Base-by-base conservation (phyloP, 2,888 invertebrate genomes). In the Helicoverpa assulta region DNA sequence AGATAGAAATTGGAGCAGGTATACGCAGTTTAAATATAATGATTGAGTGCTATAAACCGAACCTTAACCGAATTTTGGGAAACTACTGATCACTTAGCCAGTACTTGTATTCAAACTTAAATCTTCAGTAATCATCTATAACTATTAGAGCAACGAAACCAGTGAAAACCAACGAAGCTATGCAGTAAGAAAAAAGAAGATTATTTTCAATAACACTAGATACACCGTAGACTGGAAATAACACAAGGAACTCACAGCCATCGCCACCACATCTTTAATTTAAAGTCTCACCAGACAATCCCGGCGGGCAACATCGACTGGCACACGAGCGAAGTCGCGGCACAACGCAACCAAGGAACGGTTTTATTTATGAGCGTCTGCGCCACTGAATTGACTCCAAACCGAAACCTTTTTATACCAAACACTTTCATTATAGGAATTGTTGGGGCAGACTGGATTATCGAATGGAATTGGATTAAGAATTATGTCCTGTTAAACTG, bases 351-450 rank as follows among this genome's bases (percentile, higher is more conserved):
- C 53, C 37, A 70, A 63, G 66, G 70, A 75, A 56, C 61, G 63
- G 70, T 47, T 80, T 77, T 77, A 77, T 77, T 77, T 77, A 80
- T 77, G 76, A 77, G 70, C 62, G 80, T 80, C 76, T 80, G 76
- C 47, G 50, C 47, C 33, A 2, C 54, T 12, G 43, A 16, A 63
- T 66, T 51, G 62, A 59, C 47, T 66, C 47, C 70, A n/a, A 50
- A 58, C 60, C 54, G 53, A 55, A 29, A 76, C 69, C 53, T 80
- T 63, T 50, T 60, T 80, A 70, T 70, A 64, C 66, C 51, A 65
- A 66, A 70, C 62, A 63, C 62, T 77, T 75, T 80, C 70, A 66
- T 66, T 77, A 51, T 29, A 37, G 8, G 29, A 47, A 59, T 37
- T 53, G 33, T 54, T 33, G n/a, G 55, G 40, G 21, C 40, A 40